Base-by-base conservation (phyloP, 2,797 vertebrate genomes). In the Molothrus aeneus region DNA sequence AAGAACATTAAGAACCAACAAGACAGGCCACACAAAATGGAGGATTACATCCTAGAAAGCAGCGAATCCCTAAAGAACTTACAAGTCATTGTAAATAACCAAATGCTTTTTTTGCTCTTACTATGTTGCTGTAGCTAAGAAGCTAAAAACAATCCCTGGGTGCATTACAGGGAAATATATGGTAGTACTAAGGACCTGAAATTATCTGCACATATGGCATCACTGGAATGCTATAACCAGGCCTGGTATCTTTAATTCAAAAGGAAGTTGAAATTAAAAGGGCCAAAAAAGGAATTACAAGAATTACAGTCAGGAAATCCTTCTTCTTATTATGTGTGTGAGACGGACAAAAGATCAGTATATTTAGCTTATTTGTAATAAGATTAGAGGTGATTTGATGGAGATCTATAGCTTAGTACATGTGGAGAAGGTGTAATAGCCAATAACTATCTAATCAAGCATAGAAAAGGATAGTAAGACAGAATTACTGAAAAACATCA, bases 171-270 rank as follows among this genome's bases (percentile, higher is more conserved):
- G 51, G 77, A 96, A 96, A 96, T 95, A 96, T 83, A 95, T 93
- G 82, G 75, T 94, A 94, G 75, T 68, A 84, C 82, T 91, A 96
- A 93, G 82, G 92, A 96, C 81, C 40, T 87, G 88, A 90, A 95
- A 96, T 94, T 95, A 96, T 93, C 82, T 95, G 91, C 80, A 92
- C 92, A 94, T 96, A 96, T 94, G 92, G 93, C 73, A 91, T 92
- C 83, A 93, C 54, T 65, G 73, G 61, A 96, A 93, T 42, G 78
- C 31, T 80, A 84, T 60, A 95, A 88, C 59, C 40, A 81, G 66
- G 64, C 48, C 66, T 73, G 40, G 40, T 72, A 83, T 75, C 70
- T 92, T 79, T 78, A 81, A 88, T 94, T 95, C 91, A 91, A 94
- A 94, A 86, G 45, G 20, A 90, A 86, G 77, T 65, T 88, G 63